Base-by-base conservation (phyloP, 2,113 vertebrate genomes). In the Athene cunicularia region DNA sequence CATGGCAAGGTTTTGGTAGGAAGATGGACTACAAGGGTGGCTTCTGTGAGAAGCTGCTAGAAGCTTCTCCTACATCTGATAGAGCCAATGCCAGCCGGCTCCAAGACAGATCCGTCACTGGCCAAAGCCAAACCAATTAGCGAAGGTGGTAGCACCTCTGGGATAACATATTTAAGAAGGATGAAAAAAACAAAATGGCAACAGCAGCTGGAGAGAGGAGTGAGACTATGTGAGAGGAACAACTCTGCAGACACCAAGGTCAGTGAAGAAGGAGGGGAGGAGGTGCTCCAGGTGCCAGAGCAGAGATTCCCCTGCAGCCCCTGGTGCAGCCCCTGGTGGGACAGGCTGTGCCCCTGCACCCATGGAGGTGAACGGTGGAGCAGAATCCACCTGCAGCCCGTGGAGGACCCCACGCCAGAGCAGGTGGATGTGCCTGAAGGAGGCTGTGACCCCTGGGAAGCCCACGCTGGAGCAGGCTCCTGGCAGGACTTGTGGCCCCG, bases 271-370 rank as follows among this genome's bases (percentile, higher is more conserved):
- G 13, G 6, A 49, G 11, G 9, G 14, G 8, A 47, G 22, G 7
- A 33, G 17, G 1, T 41, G 24, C 8, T 39, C 5, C 49, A 56
- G n/a, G 8, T 0, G 0, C 32, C 0, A 0, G 35, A 27, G 22
- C 21, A 45, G 32, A 60, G 33, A 32, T 14, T 88, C 18, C 45
- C 8, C 22, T 27, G 8, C 6, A 79, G 55, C 28, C 22, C 3
- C 0, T 45, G 14, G 20, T 14, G 63, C 35, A 70, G 47, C 5
- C 26, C 7, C 9, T 7, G 20, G 32, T 68, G 53, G 43, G 26
- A 10, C 12, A 58, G 35, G 26, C 12, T 52, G 35, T 77, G 1
- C 2, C 53, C 26, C 21, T 43, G 63, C 21, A 77, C 3, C 20
- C 26, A 8, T 16, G 30, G 10, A 76, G 30, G 43, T 11, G 15